These are phyloP conservation scores for Protaetia brevitarsis DNA, from an alignment of 1,140 invertebrate species.

Conservation along the genomic window DNA sequence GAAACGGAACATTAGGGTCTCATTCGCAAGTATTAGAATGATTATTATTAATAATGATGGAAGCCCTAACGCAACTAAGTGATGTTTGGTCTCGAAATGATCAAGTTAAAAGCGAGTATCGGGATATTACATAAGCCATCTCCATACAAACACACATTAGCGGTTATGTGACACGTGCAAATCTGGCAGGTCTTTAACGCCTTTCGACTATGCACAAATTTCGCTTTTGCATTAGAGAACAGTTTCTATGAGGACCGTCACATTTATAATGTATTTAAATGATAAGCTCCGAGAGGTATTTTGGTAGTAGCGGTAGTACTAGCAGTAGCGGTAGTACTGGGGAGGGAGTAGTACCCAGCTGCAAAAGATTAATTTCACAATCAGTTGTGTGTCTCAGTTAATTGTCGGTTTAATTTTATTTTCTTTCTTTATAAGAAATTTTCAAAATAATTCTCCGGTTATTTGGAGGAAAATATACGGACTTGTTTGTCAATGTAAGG, in stretches of 20 bases:
- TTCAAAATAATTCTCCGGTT: no score
- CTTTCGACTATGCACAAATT: neutral
- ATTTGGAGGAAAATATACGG: no score
- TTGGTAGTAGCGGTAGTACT: slow-evolving; percentile 16
- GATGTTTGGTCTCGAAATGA: neutral
- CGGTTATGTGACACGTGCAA: neutral
- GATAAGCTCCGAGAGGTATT: slow-evolving; percentile 10
- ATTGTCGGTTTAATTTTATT: neutral
- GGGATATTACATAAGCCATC: neutral
- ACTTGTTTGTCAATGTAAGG: no score
- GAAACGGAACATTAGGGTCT: neutral
- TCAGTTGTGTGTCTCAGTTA: neutral
- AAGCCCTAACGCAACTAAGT: no score
- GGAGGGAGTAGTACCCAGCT: slow-evolving; percentile 8
- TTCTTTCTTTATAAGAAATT: neutral
- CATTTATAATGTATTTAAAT: neutral
- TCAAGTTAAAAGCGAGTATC: neutral
- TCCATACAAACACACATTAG: neutral
- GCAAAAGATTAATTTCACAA: neutral
- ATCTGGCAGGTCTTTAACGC: neutral
- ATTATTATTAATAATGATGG: no score
- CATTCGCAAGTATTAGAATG: no score
- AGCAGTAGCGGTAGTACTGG: slow-evolving; percentile 11
- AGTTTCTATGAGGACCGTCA: slow-evolving; percentile 4
- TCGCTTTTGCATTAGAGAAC: neutral